These are phyloP conservation scores for Trissolcus basalis DNA, from an alignment of 1,140 invertebrate species.

Conservation along the genomic window DNA sequence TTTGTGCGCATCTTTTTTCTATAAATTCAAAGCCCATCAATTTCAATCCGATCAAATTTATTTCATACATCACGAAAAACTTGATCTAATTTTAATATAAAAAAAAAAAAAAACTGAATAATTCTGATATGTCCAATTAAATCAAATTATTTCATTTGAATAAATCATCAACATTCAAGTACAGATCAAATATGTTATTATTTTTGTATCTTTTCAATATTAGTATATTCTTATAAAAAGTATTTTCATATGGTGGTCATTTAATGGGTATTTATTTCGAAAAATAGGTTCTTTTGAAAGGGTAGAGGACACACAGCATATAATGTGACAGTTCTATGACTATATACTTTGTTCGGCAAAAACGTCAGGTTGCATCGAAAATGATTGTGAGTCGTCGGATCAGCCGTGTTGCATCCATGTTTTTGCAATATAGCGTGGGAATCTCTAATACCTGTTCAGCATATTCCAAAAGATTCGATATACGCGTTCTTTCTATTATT, in stretches of 20 bases:
- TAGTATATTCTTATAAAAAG: no score
- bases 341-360: slow-evolving; percentile 1
- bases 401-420: slow-evolving; percentile 14
- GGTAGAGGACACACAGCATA: neutral
- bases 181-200: no score
- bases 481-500: slow-evolving; percentile 1
- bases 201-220: no score
- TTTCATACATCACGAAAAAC: no score
- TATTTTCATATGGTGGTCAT: neutral
- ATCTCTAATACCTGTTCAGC: slow-evolving; percentile 10
- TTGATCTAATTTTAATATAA: no score
- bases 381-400: slow-evolving; percentile 9
- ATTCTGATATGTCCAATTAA: no score
- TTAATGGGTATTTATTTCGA: slow-evolving; percentile 8
- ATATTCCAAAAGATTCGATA: slow-evolving; percentile 4
- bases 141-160: no score
- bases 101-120: no score
- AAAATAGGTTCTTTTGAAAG: neutral
- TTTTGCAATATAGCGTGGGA: slow-evolving; percentile 39
- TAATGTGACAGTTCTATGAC: slow-evolving; percentile 11
- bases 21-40: slow-evolving; percentile 31
- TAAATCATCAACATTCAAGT: no score
- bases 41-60: slow-evolving; percentile 39
- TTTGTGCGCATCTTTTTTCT: slow-evolving; percentile 20
- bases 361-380: slow-evolving; percentile 25